Evolutionary conservation across 1,140 invertebrate genomes (phyloP).

Genomic region (Charaxes varanes): DNA sequence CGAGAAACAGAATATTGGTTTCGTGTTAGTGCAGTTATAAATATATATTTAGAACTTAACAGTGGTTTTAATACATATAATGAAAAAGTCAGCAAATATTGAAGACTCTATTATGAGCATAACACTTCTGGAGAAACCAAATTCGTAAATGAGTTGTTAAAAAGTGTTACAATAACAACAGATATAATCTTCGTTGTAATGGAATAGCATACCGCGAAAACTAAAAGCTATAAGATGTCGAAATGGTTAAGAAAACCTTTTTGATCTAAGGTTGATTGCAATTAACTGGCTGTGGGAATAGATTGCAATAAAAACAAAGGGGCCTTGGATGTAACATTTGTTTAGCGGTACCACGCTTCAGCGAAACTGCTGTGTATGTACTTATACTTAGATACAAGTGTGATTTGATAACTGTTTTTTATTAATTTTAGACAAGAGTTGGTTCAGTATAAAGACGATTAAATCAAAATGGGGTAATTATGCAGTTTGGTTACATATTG

Average conservation of each 20-base stretch:
- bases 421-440: too few species aligned
- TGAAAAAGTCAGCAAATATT: constrained; percentile 4
- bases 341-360: constrained; percentile 25
- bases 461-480: too few species aligned
- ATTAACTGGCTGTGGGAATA: constrained; percentile 60
- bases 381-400: not conserved
- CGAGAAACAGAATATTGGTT: too few species aligned
- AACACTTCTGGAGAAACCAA: constrained; percentile 7
- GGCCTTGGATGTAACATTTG: constrained; percentile 45
- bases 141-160: constrained; percentile 4
- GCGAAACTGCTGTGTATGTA: constrained; percentile 13
- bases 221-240: constrained; percentile 47
- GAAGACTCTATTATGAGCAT: not conserved
- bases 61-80: too few species aligned
- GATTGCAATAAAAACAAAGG: constrained; percentile 56
- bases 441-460: too few species aligned
- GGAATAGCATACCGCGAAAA: constrained; percentile 29
- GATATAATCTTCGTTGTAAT: constrained; percentile 9
- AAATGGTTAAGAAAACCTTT: constrained; percentile 54
- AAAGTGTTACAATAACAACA: constrained; percentile 17
- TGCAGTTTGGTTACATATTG: too few species aligned
- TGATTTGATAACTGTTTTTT: too few species aligned
- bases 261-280: constrained; percentile 54
- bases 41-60: too few species aligned
- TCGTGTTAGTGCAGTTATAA: too few species aligned